Base-by-base conservation (phyloP, 2,113 vertebrate genomes). In the Amphilophus citrinellus region DNA sequence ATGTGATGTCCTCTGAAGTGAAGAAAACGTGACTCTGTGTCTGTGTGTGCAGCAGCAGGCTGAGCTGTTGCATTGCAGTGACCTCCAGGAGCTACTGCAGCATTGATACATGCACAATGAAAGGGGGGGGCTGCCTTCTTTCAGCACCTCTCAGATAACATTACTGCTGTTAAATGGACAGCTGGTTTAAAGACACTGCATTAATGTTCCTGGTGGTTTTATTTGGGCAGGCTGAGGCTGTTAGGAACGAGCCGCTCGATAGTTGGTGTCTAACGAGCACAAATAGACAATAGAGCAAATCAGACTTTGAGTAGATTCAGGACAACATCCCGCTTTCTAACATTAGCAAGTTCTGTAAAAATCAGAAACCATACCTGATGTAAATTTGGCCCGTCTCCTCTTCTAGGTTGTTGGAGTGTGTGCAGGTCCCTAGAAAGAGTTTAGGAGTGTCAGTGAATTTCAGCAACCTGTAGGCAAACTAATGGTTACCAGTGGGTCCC, bases 21-120 rank as follows among this genome's bases (percentile, higher is more conserved):
- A 73, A 68, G 24, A 53, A 71, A 71, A 42, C 57, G 18, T 57
- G 68, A 56, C 37, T 68, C 37, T 68, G 77, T 59, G 66, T 65
- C 77, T 59, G 78, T 39, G 68, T 50, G 59, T 20, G 22, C 1
- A 18, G 88, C 84, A 79, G 86, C 80, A 79, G 71, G 42, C 60
- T 73, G 68, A 73, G 68, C 78, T 86, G 87, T 89, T 91, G 86
- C 84, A 85, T 87, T 91, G 88, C 88, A 84, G 86, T 89, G 91
- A 91, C 91, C 88, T 87, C 84, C 86, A 87, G 59, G 3, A 84
- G 65, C 42, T 79, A 8, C 87, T 88, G 86, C 88, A 90, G 71
- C 78, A 65, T 65, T 76, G 81, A 65, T 85, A 3, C 68, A 80
- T 11, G 22, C 73, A 27, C 63, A 20, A 27, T 63, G 63, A 56